Evolutionary conservation across 1,140 invertebrate genomes (phyloP).

Genomic region (Goniozus legneri): DNA sequence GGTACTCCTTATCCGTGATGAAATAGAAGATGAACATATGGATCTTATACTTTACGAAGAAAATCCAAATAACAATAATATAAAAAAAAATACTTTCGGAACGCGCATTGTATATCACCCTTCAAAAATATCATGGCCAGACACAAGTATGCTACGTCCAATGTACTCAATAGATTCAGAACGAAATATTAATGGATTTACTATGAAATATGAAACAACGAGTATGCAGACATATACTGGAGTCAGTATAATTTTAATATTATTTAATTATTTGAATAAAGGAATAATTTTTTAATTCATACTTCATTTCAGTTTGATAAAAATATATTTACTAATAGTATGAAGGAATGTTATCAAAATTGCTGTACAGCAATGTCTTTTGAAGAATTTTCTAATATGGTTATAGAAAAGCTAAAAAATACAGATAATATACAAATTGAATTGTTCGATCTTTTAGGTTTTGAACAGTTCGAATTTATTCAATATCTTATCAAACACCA

Average conservation of each 20-base stretch:
- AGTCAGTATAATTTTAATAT: slow-evolving; percentile 36
- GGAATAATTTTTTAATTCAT: slow-evolving; percentile 20
- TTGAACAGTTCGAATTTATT: slow-evolving; percentile 84
- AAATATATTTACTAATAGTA: slow-evolving; percentile 56
- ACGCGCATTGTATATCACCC: slow-evolving; percentile 33
- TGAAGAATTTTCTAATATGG: slow-evolving; percentile 59
- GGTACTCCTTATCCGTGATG: slow-evolving; percentile 38
- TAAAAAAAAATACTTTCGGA: slow-evolving; percentile 25
- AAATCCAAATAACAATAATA: slow-evolving; percentile 1
- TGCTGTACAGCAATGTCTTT: slow-evolving; percentile 51
- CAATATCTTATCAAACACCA: slow-evolving; percentile 73
- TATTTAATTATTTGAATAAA: slow-evolving; percentile 1
- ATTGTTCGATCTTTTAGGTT: slow-evolving; percentile 83
- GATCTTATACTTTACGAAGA: slow-evolving; percentile 15
- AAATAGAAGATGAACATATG: slow-evolving; percentile 30
- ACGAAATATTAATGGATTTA: slow-evolving; percentile 28
- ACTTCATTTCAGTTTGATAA: slow-evolving; percentile 56
- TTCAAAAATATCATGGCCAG: slow-evolving; percentile 32
- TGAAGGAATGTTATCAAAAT: slow-evolving; percentile 55
- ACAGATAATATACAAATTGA: slow-evolving; percentile 78
- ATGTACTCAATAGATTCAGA: slow-evolving; percentile 27
- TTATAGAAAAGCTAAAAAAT: slow-evolving; percentile 62
- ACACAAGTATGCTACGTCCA: slow-evolving; percentile 31
- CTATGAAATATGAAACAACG: slow-evolving; percentile 30
- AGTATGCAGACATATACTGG: slow-evolving; percentile 29